These are phyloP conservation scores for Brachionus plicatilis DNA, from an alignment of 1,140 invertebrate genomes.

Conservation along the genomic window DNA sequence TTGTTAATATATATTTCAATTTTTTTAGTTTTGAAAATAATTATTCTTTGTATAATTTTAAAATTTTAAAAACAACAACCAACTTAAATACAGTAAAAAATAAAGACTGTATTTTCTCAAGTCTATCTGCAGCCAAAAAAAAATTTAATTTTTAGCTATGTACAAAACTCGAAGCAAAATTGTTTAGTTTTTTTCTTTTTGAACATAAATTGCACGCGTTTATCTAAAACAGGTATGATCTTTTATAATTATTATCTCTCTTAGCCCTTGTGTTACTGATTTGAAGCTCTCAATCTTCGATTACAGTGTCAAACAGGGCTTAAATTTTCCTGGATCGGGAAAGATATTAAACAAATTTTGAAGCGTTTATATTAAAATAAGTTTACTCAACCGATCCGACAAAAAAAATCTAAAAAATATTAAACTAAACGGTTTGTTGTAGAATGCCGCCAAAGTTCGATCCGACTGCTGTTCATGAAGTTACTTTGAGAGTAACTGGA, in stretches of 20 bases:
- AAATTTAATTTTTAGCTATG: background rate
- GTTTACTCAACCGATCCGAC: background rate
- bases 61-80: background rate
- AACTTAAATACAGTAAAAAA: background rate
- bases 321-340: slow-evolving; percentile 4
- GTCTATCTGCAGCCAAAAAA: background rate
- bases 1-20: too few relatives aligned
- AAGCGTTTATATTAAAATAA: background rate
- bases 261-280: slow-evolving; percentile 40
- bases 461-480: slow-evolving; percentile 58
- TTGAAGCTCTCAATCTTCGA: background rate
- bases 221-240: background rate
- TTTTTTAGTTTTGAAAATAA: background rate
- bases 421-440: background rate
- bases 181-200: background rate
- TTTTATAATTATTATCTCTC: background rate
- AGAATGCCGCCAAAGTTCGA: slow-evolving; percentile 41
- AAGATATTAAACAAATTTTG: background rate
- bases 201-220: slow-evolving; percentile 31
- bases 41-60: background rate
- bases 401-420: background rate
- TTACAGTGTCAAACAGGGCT: slow-evolving; percentile 36
- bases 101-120: background rate
- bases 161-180: slow-evolving; percentile 3
- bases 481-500: slow-evolving; percentile 91